Evolutionary conservation across 2,113 vertebrate genomes (phyloP), one percentile per base, ranked within the genome.

Genomic region (Nematolebias whitei): DNA sequence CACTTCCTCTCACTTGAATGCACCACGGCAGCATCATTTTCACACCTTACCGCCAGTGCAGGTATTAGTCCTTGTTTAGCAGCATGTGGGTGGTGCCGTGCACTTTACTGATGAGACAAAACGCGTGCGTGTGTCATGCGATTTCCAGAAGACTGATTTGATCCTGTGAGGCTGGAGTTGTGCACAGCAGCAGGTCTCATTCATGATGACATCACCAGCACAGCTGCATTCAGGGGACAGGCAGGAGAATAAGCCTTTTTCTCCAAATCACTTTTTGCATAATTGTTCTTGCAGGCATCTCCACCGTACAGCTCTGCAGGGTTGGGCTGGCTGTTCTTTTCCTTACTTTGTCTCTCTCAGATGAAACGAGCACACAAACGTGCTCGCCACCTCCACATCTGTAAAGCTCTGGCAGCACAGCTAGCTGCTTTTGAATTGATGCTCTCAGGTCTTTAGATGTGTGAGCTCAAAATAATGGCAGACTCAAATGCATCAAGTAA

Each of bases 221-320:
- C 84, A 73, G 71, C 80, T 83, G 75, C 82, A 78, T 63, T 58
- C 84, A 90, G 89, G 81, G 89, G 80, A 7, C 83, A 73, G 66
- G 54, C 58, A 74, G 69, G 58, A 74, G 59, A 78, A 80, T 69
- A 82, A 85, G 82, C 83, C 79, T 88, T 80, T 79, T 68, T 84
- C 68, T 39, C 56, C 59, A 38, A 45, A 61, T 39, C 65, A 47
- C 4, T 68, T 22, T 26, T 54, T 67, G 12, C 23, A 5, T 45
- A 23, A 50, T 76, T 54, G 60, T 74, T 52, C 57, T 22, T 10
- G 61, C 50, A 67, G 13, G 35, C 51, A 55, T n/a, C n/a, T n/a
- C n/a, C n/a, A n/a, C n/a, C n/a, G n/a, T n/a, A n/a, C n/a, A n/a
- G n/a, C n/a, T n/a, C n/a, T n/a, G n/a, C n/a, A n/a, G n/a, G n/a